Evolutionary conservation across 2,113 vertebrate species (phyloP).

Genomic region (Dendrocopos noguchii): DNA sequence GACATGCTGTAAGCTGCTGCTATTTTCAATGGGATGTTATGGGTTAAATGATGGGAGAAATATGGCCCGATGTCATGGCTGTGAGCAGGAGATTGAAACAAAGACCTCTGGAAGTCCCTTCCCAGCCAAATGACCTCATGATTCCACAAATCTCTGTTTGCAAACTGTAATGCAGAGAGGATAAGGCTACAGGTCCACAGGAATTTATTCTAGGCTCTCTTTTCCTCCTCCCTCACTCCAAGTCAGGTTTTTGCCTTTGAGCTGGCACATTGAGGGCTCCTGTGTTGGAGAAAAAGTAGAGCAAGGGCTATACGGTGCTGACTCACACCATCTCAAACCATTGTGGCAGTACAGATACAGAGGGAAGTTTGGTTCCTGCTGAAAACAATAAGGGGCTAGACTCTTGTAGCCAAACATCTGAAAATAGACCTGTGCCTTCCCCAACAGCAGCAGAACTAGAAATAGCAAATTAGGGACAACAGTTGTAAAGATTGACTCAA

Average conservation of each 20-base stretch:
- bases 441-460: background rate
- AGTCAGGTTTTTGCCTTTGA: background rate
- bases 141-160: background rate
- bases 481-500: background rate
- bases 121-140: background rate
- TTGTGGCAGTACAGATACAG: background rate
- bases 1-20: background rate
- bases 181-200: background rate
- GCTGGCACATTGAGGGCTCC: background rate
- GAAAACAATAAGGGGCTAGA: background rate
- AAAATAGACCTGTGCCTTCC: background rate
- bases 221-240: background rate
- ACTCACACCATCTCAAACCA: background rate
- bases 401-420: background rate
- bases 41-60: background rate
- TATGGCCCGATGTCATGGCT: background rate
- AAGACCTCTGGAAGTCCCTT: background rate
- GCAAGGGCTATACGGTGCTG: background rate
- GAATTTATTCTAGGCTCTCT: background rate
- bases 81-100: background rate
- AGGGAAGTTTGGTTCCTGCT: background rate
- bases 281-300: background rate
- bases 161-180: background rate
- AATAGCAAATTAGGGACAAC: background rate
- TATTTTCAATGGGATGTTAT: fast-evolving